Evolutionary conservation across 2,113 vertebrate genomes (phyloP), one percentile per base, ranked within the genome.

Genomic region (Gasterosteus nipponicus): DNA sequence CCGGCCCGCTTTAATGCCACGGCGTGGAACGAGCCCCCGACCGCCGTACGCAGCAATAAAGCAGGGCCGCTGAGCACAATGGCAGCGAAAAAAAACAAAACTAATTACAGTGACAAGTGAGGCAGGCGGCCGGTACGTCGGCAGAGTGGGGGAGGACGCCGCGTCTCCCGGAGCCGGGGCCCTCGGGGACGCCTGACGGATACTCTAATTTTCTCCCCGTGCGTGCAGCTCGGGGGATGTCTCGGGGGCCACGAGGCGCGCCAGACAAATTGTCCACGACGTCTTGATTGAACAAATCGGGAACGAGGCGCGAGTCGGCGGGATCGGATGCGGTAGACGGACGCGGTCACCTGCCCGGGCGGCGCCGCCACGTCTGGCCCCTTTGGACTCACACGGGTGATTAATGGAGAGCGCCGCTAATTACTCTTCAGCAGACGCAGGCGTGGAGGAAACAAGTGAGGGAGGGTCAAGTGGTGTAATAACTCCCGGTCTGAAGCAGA

Each of bases 41-140:
- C 71, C 53, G 31, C 12, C 66, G 69, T 38, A 33, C 16, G 73
- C 60, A 18, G 69, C 83, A 86, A 87, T 91, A 84, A 88, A 85
- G 66, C 57, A 62, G 49, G 22, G 77, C 61, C 63, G 74, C 70
- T 80, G 81, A 85, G 63, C 75, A 90, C 87, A 91, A 89, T 86
- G 77, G 82, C 56, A 46, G 77, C 1, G 62, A 88, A 89, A 89
- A 89, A 26, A 90, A 89, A 90, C 86, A 78, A 86, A 92, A 89
- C 87, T 91, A 91, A 92, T 92, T 91, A 90, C 75, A 86, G 75
- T 86, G 89, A 89, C 88, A 80, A 90, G 86, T 84, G 85, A 87
- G 81, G 77, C 85, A 38, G 75, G 79, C 69, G 41, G 75, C 69
- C 49, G 83, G 85, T 88, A 83, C 87, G 87, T 88, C 80, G 85